Base-by-base conservation (phyloP, 1,140 invertebrate species). In the Trissolcus basalis region DNA sequence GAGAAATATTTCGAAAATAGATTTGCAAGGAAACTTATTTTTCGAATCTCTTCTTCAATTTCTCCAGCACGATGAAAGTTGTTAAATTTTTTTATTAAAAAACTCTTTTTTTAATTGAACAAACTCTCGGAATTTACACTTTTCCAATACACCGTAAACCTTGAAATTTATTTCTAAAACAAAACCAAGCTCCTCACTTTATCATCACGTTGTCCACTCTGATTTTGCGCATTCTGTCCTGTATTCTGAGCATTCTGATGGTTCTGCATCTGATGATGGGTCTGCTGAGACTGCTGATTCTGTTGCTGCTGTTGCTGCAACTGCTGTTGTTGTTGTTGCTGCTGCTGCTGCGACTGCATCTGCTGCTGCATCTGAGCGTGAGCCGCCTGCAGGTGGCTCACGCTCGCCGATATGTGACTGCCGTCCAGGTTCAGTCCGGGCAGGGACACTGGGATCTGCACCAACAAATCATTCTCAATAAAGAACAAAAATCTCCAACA, bases 351-450 rank as follows among this genome's bases (percentile, higher is more conserved):
- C 4, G 82, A 81, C 50, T 87, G 86, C 81, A 87, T 85, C 69
- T 88, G 86, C 43, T 87, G 86, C 64, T 88, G 87, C 85, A 88
- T 87, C 73, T 89, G 87, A 67, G 86, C 87, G 67, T 88, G 86
- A 39, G 86, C 86, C 49, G 83, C 87, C 63, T 88, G 87, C 47
- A 89, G 74, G 58, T 89, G 87, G 70, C 86, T 84, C 55, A 86
- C 65, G 68, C 86, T 83, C 49, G 86, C 68, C 12, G 83, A 83
- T 72, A 87, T 83, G 51, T 89, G 87, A 50, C 83, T 82, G 16
- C 86, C 85, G 74, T 87, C 87, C 78, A 89, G 65, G 78, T 68
- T 88, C 47, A 89, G 81, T 68, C 87, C 87, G 32, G 87, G 85
- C 61, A 88, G 82, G 70, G 86, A 87, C 35, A 87, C 87, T 59